Evolutionary conservation across 1,140 invertebrate genomes (phyloP).

Genomic region (Drosophila albomicans): DNA sequence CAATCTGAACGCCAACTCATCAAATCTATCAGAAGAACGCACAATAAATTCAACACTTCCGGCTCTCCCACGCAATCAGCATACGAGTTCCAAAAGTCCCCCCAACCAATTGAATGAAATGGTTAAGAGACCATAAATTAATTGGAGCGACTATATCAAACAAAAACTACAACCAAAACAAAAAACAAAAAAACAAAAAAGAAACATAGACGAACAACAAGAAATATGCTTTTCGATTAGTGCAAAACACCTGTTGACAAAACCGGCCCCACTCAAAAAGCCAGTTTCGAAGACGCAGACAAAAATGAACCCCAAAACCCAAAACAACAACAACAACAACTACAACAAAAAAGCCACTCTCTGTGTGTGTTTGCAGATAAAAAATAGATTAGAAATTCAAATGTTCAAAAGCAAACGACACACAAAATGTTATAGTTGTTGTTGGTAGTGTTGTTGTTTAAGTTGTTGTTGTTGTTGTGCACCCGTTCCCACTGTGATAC

Average conservation of each 20-base stretch:
- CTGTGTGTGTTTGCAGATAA: constrained; percentile 48
- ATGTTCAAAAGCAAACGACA: constrained; percentile 56
- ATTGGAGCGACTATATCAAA: constrained; percentile 67
- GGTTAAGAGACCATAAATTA: constrained; percentile 65
- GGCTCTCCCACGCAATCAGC: constrained; percentile 43
- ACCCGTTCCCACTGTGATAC: constrained; percentile 31
- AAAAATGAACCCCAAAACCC: constrained; percentile 31
- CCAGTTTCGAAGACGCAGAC: constrained; percentile 68
- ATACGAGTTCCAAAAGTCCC: constrained; percentile 5
- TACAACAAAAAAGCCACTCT: constrained; percentile 27
- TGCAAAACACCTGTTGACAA: constrained; percentile 81
- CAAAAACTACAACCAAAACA: constrained; percentile 19
- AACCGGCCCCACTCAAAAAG: constrained; percentile 67
- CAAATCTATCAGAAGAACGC: constrained; percentile 9
- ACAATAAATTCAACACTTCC: constrained; percentile 27
- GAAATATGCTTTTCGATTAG: constrained; percentile 68
- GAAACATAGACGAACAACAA: background rate
- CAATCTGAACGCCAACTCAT: background rate
- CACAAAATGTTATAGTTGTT: constrained; percentile 37
- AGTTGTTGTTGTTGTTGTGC: constrained; percentile 11
- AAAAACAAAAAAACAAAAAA: constrained; percentile 4
- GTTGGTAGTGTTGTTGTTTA: constrained; percentile 17
- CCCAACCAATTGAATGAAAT: constrained; percentile 40
- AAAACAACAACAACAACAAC: constrained; percentile 20
- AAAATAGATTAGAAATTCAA: constrained; percentile 83